Evolutionary conservation across 2,888 invertebrate species (phyloP).

Genomic region (Drosophila robusta): DNA sequence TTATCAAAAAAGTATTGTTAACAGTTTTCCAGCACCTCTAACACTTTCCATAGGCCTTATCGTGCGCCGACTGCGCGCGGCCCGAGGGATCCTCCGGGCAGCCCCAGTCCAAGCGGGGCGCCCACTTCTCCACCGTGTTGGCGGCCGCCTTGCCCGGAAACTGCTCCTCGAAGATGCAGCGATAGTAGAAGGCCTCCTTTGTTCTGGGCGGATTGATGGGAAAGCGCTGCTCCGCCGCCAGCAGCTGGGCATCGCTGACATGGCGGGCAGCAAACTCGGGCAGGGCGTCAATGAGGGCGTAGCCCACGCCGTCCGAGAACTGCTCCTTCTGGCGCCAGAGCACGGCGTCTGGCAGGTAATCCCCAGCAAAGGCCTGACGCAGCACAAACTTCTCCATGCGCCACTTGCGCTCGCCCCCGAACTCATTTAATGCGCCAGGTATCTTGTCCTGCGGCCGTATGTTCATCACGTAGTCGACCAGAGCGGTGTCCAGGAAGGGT

Average conservation of each 20-base stretch:
- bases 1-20: too few species aligned
- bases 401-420: conserved; percentile 45
- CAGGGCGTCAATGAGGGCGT: conserved; percentile 80
- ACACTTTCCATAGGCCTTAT: conserved; percentile 42
- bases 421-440: conserved; percentile 85
- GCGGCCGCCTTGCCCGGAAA: conserved; percentile 77
- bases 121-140: conserved; percentile 79
- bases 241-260: conserved; percentile 87
- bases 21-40: neutral
- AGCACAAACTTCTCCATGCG: conserved; percentile 92
- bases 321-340: conserved; percentile 97
- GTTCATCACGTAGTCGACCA: conserved; percentile 91
- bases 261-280: conserved; percentile 86
- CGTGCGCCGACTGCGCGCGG: conserved; percentile 75
- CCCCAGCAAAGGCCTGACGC: conserved; percentile 91
- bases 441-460: conserved; percentile 88
- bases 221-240: conserved; percentile 86
- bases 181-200: conserved; percentile 91
- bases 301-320: conserved; percentile 86
- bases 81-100: conserved; percentile 83
- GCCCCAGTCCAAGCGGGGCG: conserved; percentile 82
- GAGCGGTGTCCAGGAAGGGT: conserved; percentile 94
- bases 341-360: conserved; percentile 91
- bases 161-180: conserved; percentile 77
- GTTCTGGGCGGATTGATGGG: conserved; percentile 90